Evolutionary conservation across 53 echinoderm and acorn worm genomes (phyloP), one percentile per base, ranked within the genome.

Genomic region (Antedon mediterranea): DNA sequence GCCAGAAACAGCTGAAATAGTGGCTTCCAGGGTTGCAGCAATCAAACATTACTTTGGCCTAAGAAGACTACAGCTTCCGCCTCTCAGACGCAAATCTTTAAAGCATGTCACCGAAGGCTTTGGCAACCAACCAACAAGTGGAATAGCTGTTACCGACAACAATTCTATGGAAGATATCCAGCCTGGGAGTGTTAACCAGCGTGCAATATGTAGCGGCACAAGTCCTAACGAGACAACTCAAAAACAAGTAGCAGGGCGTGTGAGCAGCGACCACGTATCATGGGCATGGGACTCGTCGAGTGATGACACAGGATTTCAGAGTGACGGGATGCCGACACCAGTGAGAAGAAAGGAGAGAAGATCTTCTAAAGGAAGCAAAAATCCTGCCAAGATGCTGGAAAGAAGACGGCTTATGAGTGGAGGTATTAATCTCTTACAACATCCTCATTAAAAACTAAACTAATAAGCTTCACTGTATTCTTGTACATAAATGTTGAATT

Each of bases 1-100:
- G 9, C 0, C 34, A 5, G 33, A 32, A 33, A 32, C 28, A 28
- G 20, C 28, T 32, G 77, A 86, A 76, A 80, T 72, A 42, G 43
- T 85, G 13, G 84, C 88, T 14, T 32, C 74, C 28, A 81, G 85
- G 11, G 77, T 93, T 0, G 88, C 85, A 0, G 87, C 93, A 37
- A 84, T 93, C 73, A 88, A 86, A 41, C 81, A 90, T 73, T 90
- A 88, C 88, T 85, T 93, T 75, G 75, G 83, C 32, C 81, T 88
- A 44, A 32, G 74, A 7, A 80, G 88, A 20, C 71, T 93, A 23
- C 85, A 83, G 76, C 77, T 90, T 13, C 78, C 34, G 32, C 90
- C 90, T 28, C 80, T 92, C n/a, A 78, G 76, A 74, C 87, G 82
- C 79, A 79, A 86, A 33, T 86, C 87, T 75, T 85, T 92, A 30